Conservation (phyloP, 2,888 invertebrate species). For the Hemistola chrysoprasaria region DNA sequence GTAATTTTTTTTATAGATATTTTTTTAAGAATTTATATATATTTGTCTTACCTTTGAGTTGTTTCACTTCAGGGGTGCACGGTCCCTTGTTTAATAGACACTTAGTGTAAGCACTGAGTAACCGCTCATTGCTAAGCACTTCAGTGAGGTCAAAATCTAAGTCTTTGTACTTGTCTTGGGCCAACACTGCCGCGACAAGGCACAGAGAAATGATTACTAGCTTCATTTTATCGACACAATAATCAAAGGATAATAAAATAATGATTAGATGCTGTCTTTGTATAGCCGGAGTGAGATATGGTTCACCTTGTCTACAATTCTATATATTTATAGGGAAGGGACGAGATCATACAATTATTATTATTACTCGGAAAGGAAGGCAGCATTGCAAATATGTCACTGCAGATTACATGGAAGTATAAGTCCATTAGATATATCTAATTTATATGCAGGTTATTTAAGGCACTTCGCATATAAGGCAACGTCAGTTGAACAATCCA, state of each 20-base stretch:
- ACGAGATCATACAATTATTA: constrained; percentile 23
- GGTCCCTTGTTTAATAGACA: constrained; percentile 85
- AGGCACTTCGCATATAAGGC: no score
- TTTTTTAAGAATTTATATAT: background rate
- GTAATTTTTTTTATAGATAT: background rate
- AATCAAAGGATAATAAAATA: no score
- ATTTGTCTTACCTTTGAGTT: constrained; percentile 84
- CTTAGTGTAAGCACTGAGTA: constrained; percentile 85
- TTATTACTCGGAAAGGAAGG: constrained; percentile 34
- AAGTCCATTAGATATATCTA: constrained; percentile 27
- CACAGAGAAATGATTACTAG: constrained; percentile 43
- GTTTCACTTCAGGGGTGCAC: constrained; percentile 87
- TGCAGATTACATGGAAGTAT: constrained; percentile 35
- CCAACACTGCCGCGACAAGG: constrained; percentile 43
- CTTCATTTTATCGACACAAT: constrained; percentile 60
- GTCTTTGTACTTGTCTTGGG: constrained; percentile 79
- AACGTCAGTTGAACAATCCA: no score
- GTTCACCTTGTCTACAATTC: constrained; percentile 15
- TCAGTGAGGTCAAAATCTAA: constrained; percentile 85
- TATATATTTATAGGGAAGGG: constrained; percentile 56
- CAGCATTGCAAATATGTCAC: constrained; percentile 38
- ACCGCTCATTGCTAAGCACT: constrained; percentile 84
- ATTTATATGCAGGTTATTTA: no score
- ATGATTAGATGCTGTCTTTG: constrained; percentile 15
- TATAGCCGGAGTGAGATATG: constrained; percentile 29